phyloP scores from a whole-genome alignment of 2,797 vertebrate genomes.

The Danio jaintianensis region DNA sequence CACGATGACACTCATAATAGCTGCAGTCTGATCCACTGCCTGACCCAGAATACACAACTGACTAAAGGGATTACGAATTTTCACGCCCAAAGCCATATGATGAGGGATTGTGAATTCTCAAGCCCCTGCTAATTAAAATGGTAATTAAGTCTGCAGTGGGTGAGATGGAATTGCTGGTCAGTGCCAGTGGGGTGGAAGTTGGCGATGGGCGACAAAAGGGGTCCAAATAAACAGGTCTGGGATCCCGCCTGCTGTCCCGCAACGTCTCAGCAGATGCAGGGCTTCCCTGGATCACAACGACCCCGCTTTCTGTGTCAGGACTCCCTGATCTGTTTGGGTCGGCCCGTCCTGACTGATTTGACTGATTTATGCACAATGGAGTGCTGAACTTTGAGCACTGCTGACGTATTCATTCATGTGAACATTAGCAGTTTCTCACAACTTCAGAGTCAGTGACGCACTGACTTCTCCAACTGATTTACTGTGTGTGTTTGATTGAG shows the following conservation, averaged over 20 bases:
- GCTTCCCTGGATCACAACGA: not conserved
- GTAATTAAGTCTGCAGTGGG: conserved; percentile 70
- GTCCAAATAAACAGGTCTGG: conserved; percentile 12
- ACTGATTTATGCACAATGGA: conserved; percentile 23
- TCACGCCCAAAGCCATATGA: conserved; percentile 69
- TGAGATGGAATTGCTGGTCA: conserved; percentile 58
- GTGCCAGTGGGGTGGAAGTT: conserved; percentile 40
- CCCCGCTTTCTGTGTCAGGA: not conserved
- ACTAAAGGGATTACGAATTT: conserved; percentile 75
- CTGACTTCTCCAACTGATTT: too few relatives aligned
- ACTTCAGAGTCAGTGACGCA: too few relatives aligned
- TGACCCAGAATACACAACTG: conserved; percentile 67
- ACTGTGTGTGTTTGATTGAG: too few relatives aligned
- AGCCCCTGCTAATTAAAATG: conserved; percentile 76
- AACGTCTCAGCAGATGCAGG: conserved; percentile 9
- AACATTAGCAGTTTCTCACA: too few relatives aligned
- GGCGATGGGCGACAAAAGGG: conserved; percentile 3
- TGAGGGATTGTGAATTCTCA: conserved; percentile 72
- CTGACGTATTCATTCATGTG: too few relatives aligned
- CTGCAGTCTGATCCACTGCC: conserved; percentile 36
- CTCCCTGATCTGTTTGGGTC: conserved; percentile 36
- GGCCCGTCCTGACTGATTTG: conserved; percentile 21
- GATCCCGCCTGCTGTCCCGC: not conserved
- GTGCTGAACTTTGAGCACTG: not conserved
- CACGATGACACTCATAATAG: conserved; percentile 23